These are phyloP conservation scores for Brachionus rubens DNA, from an alignment of 1,140 invertebrate species.

Conservation along the genomic window DNA sequence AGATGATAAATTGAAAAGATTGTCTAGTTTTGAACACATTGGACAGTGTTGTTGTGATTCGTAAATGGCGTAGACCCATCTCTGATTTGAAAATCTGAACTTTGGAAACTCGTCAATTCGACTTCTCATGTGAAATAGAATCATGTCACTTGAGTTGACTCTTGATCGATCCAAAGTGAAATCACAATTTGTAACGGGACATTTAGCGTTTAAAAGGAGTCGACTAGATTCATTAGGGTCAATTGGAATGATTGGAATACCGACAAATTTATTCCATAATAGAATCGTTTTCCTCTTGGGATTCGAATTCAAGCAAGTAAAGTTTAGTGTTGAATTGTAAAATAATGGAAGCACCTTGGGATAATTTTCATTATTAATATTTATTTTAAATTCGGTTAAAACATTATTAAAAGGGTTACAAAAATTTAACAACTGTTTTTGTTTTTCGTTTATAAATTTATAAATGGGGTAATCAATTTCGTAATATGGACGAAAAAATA, in stretches of 20 bases:
- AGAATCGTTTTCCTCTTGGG: not conserved
- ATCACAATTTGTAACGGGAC: slow-evolving; percentile 18
- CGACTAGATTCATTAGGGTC: not conserved
- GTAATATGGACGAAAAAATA: not conserved
- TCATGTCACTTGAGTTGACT: slow-evolving; percentile 25
- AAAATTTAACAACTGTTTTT: not conserved
- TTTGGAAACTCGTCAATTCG: slow-evolving; percentile 29
- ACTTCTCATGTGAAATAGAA: slow-evolving; percentile 43
- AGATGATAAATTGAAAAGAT: slow-evolving; percentile 52
- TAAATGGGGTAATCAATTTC: not conserved
- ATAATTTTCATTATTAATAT: not conserved
- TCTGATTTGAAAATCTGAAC: slow-evolving; percentile 13
- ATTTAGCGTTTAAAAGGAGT: not conserved
- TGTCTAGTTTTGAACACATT: slow-evolving; percentile 39
- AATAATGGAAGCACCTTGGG: not conserved
- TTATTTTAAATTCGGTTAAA: not conserved
- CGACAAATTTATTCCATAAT: not conserved
- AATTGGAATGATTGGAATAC: not conserved
- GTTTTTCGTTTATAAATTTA: not conserved
- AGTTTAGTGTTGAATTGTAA: not conserved
- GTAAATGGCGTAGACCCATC: slow-evolving; percentile 26
- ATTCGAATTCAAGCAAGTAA: not conserved
- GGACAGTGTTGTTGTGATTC: slow-evolving; percentile 44
- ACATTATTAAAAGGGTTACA: not conserved
- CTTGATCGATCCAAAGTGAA: not conserved